Percentiles rank a stretch among this genome's conserved stretches.
These are phyloP conservation scores for Maconellicoccus hirsutus DNA, from an alignment of 1,140 invertebrate genomes.

Conservation along the genomic window DNA sequence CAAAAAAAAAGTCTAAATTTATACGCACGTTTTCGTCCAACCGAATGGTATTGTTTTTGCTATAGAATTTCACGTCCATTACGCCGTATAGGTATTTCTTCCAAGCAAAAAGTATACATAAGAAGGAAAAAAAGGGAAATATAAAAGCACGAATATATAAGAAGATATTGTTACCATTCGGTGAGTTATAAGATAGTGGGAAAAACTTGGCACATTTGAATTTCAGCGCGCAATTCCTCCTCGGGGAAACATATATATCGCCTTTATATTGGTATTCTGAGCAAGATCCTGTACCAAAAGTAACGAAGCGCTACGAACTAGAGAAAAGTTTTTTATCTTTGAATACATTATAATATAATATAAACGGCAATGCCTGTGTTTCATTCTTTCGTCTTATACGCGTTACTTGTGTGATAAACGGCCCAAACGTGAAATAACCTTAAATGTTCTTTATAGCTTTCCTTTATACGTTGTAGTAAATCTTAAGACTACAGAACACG, in stretches of 20 bases:
- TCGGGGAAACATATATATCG: slow-evolving; percentile 7
- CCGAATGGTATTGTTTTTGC: too few species aligned
- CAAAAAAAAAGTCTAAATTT: too few species aligned
- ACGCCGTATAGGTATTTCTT: too few species aligned
- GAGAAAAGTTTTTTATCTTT: background rate
- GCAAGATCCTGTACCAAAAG: background rate
- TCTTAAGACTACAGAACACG: background rate
- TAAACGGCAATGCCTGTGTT: background rate
- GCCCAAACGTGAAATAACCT: slow-evolving; percentile 2
- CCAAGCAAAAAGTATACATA: background rate
- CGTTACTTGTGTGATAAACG: background rate
- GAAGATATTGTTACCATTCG: slow-evolving; percentile 8
- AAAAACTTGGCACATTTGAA: slow-evolving; percentile 5
- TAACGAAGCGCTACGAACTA: background rate
- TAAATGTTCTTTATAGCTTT: slow-evolving; percentile 9
- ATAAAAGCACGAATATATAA: slow-evolving; percentile 6
- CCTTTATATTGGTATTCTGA: slow-evolving; percentile 5
- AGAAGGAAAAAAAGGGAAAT: background rate
- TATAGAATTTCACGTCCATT: too few species aligned
- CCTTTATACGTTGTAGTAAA: background rate
- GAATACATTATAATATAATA: slow-evolving; percentile 10
- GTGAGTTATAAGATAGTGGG: slow-evolving; percentile 3
- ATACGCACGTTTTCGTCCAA: too few species aligned
- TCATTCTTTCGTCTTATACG: slow-evolving; percentile 3
- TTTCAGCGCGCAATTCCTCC: slow-evolving; percentile 6